phyloP scores from a whole-genome alignment of 2,888 invertebrate species.

The Aricia artaxerxes region DNA sequence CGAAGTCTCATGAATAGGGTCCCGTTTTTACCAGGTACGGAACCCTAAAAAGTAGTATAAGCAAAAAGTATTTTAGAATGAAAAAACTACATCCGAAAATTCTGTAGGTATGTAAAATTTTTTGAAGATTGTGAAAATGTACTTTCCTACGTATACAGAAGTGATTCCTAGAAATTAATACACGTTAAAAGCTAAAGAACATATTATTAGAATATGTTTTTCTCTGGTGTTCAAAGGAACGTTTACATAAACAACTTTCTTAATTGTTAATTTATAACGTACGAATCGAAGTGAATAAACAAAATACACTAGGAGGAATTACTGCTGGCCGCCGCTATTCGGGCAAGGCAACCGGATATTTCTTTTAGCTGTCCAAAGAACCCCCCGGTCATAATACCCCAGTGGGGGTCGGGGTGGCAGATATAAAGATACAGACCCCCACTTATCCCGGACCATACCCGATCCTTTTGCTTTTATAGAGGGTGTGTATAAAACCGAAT shows the following conservation, averaged over 20 bases:
- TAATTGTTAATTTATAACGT: constrained; percentile 10
- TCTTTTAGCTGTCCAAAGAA: constrained; percentile 80
- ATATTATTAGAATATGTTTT: neutral
- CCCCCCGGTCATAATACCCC: constrained; percentile 78
- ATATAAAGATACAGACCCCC: constrained; percentile 80
- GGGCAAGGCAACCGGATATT: constrained; percentile 77
- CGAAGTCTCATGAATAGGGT: too few species aligned
- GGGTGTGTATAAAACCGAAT: constrained; percentile 81
- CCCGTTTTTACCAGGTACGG: too few species aligned
- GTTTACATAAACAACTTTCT: constrained; percentile 39
- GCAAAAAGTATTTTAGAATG: too few species aligned
- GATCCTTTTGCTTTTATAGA: constrained; percentile 81
- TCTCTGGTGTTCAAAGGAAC: neutral
- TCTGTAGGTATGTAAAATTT: too few species aligned
- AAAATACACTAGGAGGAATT: constrained; percentile 75
- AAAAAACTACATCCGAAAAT: too few species aligned
- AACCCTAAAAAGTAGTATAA: too few species aligned
- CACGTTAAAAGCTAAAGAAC: neutral
- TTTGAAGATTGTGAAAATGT: too few species aligned
- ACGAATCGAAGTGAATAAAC: constrained; percentile 59
- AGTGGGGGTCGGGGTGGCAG: constrained; percentile 72
- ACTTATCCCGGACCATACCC: constrained; percentile 77
- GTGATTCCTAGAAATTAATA: neutral
- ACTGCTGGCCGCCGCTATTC: constrained; percentile 67
- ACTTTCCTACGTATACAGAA: neutral